phyloP scores from a whole-genome alignment of 2,113 vertebrate genomes.

The Myanophis thanlyinensis region DNA sequence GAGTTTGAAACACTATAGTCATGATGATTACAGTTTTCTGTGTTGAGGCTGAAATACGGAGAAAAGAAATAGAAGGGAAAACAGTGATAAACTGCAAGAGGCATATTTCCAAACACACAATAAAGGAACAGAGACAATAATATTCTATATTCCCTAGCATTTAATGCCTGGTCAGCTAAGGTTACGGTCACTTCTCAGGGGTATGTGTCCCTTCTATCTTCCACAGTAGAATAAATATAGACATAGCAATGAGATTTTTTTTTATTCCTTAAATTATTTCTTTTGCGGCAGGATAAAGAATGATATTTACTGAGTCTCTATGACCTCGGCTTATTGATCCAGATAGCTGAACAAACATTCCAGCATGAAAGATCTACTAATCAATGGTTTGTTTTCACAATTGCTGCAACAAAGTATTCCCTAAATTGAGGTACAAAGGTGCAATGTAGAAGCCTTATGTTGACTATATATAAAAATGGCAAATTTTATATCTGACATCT shows the following conservation, averaged over 20 bases:
- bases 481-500: background rate
- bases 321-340: conserved; percentile 12
- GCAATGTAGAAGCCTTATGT: background rate
- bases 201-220: background rate
- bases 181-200: conserved; percentile 10
- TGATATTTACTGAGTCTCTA: background rate
- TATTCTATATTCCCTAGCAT: conserved; percentile 7
- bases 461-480: background rate
- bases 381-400: conserved; percentile 1
- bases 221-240: background rate
- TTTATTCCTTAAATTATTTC: conserved; percentile 17
- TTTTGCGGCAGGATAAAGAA: conserved; percentile 35
- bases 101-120: background rate
- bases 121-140: conserved; percentile 1
- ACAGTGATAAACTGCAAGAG: background rate
- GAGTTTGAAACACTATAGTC: background rate
- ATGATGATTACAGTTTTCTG: background rate
- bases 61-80: background rate
- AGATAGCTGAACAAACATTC: conserved; percentile 33
- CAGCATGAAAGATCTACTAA: background rate
- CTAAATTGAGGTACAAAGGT: background rate
- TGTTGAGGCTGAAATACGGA: background rate
- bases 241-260: background rate
- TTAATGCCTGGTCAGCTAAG: conserved; percentile 16
- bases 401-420: background rate